Conservation (phyloP, 2,888 invertebrate genomes). For the Psococerastis gibbosa region DNA sequence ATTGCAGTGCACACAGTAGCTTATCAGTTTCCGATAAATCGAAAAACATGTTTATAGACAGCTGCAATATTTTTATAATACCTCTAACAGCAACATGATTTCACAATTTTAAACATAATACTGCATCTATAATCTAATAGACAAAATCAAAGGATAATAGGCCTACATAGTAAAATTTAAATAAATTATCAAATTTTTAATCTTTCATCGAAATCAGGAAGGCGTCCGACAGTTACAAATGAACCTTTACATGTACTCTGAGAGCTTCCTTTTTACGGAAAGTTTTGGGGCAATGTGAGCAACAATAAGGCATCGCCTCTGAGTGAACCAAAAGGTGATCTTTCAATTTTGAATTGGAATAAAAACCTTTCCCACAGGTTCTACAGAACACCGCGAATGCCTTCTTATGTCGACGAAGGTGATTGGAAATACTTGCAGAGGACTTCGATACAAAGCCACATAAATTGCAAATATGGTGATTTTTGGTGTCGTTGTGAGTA, state of each 20-base stretch:
- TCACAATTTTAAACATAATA: too few species aligned
- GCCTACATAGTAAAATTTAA: too few species aligned
- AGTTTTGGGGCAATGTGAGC: background rate
- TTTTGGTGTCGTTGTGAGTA: background rate
- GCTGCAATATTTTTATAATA: too few species aligned
- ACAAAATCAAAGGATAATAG: too few species aligned
- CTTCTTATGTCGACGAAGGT: background rate
- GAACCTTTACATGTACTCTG: background rate
- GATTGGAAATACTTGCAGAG: background rate
- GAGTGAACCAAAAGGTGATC: background rate
- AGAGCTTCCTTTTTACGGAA: background rate
- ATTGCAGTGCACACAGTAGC: too few species aligned
- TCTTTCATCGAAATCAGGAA: too few species aligned
- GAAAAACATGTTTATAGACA: too few species aligned
- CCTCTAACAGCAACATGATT: too few species aligned
- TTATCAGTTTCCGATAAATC: too few species aligned
- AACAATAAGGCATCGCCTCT: background rate
- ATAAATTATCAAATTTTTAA: too few species aligned
- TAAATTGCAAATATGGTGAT: background rate
- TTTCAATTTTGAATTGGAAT: background rate
- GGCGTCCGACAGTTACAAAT: too few species aligned
- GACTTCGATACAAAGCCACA: background rate
- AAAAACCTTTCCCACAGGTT: constrained; percentile 1
- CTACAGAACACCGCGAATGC: background rate
- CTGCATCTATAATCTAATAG: too few species aligned